Conservation (phyloP, 1,140 invertebrate genomes). For the Drosophila melanica region DNA sequence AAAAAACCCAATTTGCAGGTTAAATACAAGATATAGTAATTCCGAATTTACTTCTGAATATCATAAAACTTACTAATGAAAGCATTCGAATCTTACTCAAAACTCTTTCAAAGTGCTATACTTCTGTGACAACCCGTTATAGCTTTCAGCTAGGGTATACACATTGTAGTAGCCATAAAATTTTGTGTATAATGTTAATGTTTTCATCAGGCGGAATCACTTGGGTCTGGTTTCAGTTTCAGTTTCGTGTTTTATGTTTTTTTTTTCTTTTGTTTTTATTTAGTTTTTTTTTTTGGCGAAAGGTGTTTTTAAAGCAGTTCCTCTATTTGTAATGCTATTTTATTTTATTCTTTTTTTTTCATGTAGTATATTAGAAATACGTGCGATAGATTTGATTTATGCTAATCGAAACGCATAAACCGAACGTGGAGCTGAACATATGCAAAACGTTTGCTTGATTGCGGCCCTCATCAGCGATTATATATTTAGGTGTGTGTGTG, state of each 20-base stretch:
- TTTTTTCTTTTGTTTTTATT: slow-evolving; percentile 25
- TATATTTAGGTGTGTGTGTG: background rate
- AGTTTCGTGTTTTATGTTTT: slow-evolving; percentile 50
- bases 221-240: slow-evolving; percentile 50
- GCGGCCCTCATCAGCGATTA: slow-evolving; percentile 27
- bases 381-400: slow-evolving; percentile 69
- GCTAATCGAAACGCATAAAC: slow-evolving; percentile 69
- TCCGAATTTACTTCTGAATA: no score
- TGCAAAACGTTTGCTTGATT: slow-evolving; percentile 74
- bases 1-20: no score
- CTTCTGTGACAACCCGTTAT: no score
- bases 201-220: slow-evolving; percentile 68
- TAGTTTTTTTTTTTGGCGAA: slow-evolving; percentile 54
- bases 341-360: background rate
- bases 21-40: no score
- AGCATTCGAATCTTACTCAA: no score
- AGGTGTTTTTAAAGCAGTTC: slow-evolving; percentile 72
- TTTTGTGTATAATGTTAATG: slow-evolving; percentile 72
- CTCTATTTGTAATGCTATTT: slow-evolving; percentile 63
- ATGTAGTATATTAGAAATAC: slow-evolving; percentile 26
- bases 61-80: no score
- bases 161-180: slow-evolving; percentile 77
- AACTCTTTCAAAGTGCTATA: no score
- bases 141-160: slow-evolving; percentile 12
- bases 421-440: slow-evolving; percentile 44